These are phyloP conservation scores for Gymnocheta viridis DNA, from an alignment of 2,888 invertebrate genomes.

Conservation along the genomic window DNA sequence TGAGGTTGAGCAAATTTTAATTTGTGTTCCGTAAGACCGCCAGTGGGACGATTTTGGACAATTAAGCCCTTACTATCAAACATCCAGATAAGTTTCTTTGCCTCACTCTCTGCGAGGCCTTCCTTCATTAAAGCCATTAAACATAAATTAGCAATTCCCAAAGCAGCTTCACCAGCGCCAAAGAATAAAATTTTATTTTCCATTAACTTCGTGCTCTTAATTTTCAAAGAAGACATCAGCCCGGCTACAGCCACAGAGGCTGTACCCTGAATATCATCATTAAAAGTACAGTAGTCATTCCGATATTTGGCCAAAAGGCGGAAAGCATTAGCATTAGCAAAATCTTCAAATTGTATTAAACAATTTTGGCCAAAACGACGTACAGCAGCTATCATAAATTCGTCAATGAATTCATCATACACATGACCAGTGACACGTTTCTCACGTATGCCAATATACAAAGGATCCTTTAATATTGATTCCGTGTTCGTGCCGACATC, in stretches of 20 bases:
- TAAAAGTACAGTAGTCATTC: slow-evolving; percentile 95
- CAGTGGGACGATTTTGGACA: slow-evolving; percentile 92
- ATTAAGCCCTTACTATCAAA: slow-evolving; percentile 98
- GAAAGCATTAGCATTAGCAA: slow-evolving; percentile 98
- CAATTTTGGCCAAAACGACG: slow-evolving; percentile 92
- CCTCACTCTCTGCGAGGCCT: slow-evolving; percentile 89
- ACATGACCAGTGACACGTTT: slow-evolving; percentile 90
- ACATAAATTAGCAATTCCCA: slow-evolving; percentile 96
- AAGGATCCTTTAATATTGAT: slow-evolving; percentile 93
- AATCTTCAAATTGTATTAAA: slow-evolving; percentile 98
- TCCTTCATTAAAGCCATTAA: slow-evolving; percentile 97
- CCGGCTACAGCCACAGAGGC: slow-evolving; percentile 98
- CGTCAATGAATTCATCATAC: slow-evolving; percentile 97
- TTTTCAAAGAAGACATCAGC: slow-evolving; percentile 91
- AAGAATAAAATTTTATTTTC: slow-evolving; percentile 96
- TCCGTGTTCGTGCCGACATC: slow-evolving; percentile 96
- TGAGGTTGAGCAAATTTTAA: slow-evolving; percentile 90
- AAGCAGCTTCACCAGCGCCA: slow-evolving; percentile 98
- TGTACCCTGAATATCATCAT: slow-evolving; percentile 99
- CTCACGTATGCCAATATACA: slow-evolving; percentile 96
- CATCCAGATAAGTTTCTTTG: slow-evolving; percentile 93
- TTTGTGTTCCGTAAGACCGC: slow-evolving; percentile 91
- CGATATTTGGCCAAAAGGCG: slow-evolving; percentile 94
- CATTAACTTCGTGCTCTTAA: slow-evolving; percentile 91
- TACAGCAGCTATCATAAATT: slow-evolving; percentile 97